Evolutionary conservation across 2,888 invertebrate genomes (phyloP).

Genomic region (Xanthostigma xanthostigma): DNA sequence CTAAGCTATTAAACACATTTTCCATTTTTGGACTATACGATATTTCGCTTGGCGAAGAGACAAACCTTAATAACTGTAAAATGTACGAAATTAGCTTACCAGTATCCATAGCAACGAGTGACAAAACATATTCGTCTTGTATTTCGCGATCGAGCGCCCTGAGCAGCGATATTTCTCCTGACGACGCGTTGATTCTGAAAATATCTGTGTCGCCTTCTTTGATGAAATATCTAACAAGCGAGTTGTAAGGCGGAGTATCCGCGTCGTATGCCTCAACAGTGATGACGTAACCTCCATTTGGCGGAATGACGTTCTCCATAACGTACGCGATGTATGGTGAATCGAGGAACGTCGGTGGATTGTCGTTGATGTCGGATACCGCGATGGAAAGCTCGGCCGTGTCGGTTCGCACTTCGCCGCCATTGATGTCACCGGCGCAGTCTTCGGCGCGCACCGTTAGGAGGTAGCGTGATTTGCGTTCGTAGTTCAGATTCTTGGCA

Average conservation of each 20-base stretch:
- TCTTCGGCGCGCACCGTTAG: slow-evolving; percentile 80
- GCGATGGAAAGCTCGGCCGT: slow-evolving; percentile 69
- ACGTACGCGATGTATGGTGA: slow-evolving; percentile 90
- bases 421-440: slow-evolving; percentile 56
- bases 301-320: slow-evolving; percentile 80
- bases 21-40: too few species aligned
- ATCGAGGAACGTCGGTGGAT: slow-evolving; percentile 81
- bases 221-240: slow-evolving; percentile 80
- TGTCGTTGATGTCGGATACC: slow-evolving; percentile 86
- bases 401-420: slow-evolving; percentile 44
- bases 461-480: slow-evolving; percentile 71
- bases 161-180: slow-evolving; percentile 77
- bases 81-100: slow-evolving; percentile 42
- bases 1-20: too few species aligned
- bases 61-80: background rate
- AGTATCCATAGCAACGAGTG: slow-evolving; percentile 86
- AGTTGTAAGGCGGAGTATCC: slow-evolving; percentile 80
- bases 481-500: slow-evolving; percentile 86
- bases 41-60: too few species aligned
- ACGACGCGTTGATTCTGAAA: slow-evolving; percentile 82
- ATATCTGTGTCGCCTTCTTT: slow-evolving; percentile 85
- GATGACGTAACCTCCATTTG: slow-evolving; percentile 63
- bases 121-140: slow-evolving; percentile 69
- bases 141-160: slow-evolving; percentile 72
- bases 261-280: slow-evolving; percentile 81